Conservation (phyloP, 2,113 vertebrate species). For the Oncorhynchus keta region DNA sequence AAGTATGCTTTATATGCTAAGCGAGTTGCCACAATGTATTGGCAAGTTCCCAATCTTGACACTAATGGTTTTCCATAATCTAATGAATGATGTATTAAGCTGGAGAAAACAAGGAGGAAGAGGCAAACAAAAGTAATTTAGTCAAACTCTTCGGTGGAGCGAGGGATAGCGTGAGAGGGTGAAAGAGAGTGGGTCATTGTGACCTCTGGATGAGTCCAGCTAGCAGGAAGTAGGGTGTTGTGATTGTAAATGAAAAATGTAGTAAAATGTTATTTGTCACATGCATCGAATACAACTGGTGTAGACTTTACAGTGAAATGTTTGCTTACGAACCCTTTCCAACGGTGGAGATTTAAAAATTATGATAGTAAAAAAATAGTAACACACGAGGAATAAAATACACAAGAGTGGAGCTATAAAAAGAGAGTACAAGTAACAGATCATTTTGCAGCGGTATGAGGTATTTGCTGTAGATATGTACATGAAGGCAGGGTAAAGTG, state of each 20-base stretch:
- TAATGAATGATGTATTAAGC: constrained; percentile 91
- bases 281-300: too few relatives aligned
- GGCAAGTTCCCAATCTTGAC: constrained; percentile 86
- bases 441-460: too few relatives aligned
- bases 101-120: constrained; percentile 59
- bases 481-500: too few relatives aligned
- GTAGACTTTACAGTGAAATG: too few relatives aligned
- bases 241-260: constrained; percentile 7
- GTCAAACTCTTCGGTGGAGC: constrained; percentile 43
- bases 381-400: too few relatives aligned
- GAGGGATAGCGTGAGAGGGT: neutral
- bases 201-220: constrained; percentile 15
- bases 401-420: too few relatives aligned
- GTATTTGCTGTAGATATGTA: too few relatives aligned
- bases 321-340: too few relatives aligned
- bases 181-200: neutral
- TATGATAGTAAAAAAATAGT: too few relatives aligned
- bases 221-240: neutral
- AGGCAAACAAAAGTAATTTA: constrained; percentile 63
- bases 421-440: too few relatives aligned
- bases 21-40: constrained; percentile 83
- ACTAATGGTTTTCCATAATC: constrained; percentile 92
- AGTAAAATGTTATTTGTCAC: too few relatives aligned
- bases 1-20: constrained; percentile 87
- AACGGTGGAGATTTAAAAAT: too few relatives aligned